Percentiles rank a stretch among this genome's conserved stretches.
These are phyloP conservation scores for Ondatra zibethicus DNA, from an alignment of 2,113 vertebrate species.

Conservation along the genomic window DNA sequence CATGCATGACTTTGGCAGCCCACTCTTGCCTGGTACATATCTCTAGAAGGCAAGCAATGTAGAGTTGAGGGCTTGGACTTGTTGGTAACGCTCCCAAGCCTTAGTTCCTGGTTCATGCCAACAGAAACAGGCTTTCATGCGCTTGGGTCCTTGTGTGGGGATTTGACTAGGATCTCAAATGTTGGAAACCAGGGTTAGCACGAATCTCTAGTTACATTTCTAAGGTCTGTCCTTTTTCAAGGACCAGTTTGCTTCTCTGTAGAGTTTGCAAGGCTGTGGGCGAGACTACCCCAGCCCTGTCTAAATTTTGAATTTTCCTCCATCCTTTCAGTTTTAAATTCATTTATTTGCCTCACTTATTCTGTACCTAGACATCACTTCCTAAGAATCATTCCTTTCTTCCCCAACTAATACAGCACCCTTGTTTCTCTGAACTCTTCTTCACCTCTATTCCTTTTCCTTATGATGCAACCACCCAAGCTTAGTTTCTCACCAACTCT, in stretches of 20 bases:
- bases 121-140: not conserved
- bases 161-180: not conserved
- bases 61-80: not conserved
- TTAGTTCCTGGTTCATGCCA: not conserved
- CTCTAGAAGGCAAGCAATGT: not conserved
- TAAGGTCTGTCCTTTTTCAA: not conserved
- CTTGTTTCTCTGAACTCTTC: not conserved
- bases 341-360: not conserved
- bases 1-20: not conserved
- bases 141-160: not conserved
- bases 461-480: not conserved
- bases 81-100: not conserved
- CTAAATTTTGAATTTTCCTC: not conserved
- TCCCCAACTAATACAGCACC: not conserved
- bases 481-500: not conserved
- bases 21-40: conserved; percentile 14
- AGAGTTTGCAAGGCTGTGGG: not conserved
- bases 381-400: not conserved
- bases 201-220: not conserved
- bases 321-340: not conserved
- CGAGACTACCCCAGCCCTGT: fast-evolving
- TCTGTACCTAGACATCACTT: not conserved
- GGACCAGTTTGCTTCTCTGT: not conserved
- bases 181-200: not conserved
- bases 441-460: not conserved